Evolutionary conservation across 2,113 vertebrate species (phyloP), one percentile per base, ranked within the genome.

Genomic region (Toxostoma redivivum): DNA sequence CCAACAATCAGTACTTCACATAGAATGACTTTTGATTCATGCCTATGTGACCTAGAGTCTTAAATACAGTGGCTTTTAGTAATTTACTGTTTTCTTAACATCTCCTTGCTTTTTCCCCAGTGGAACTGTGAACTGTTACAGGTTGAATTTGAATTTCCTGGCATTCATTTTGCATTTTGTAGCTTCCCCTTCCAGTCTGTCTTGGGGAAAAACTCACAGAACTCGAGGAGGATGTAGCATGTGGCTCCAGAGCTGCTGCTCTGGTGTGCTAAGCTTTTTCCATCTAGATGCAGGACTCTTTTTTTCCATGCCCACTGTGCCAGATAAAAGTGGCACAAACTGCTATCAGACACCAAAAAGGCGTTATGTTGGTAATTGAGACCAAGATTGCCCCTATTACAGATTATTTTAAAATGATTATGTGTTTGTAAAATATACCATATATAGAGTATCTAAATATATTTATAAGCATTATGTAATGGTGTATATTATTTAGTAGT

Each of bases 251-350:
- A 90, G 60, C 84, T 83, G 37, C 66, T 50, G n/a, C 40, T 71
- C 20, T 81, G 60, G 11, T 84, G 24, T 45, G n/a, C 54, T 4
- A 9, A 38, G 69, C 10, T 44, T 72, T 86, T 88, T 72, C 66
- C 18, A 19, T 38, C 31, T 48, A 30, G 28, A 11, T 70, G 25
- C 18, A 51, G 48, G 58, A 16, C 22, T 76, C 0, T 0, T 1
- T 47, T 92, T 83, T 81, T 44, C 27, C 2, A 0, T 57, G 22
- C 40, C 60, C 14, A 3, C 33, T 57, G 22, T 40, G 54, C 51
- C 60, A 87, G n/a, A 38, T 60, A 21, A 45, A 87, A 81, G 18
- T 22, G 8, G 18, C 71, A 56, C 6, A 24, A 72, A 50, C 40
- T 44, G 25, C 31, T 72, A 2, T 85, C 79, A 62, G 70, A 73